phyloP scores from a whole-genome alignment of 2,797 vertebrate species.

The Enteromius unitaeniatus region DNA sequence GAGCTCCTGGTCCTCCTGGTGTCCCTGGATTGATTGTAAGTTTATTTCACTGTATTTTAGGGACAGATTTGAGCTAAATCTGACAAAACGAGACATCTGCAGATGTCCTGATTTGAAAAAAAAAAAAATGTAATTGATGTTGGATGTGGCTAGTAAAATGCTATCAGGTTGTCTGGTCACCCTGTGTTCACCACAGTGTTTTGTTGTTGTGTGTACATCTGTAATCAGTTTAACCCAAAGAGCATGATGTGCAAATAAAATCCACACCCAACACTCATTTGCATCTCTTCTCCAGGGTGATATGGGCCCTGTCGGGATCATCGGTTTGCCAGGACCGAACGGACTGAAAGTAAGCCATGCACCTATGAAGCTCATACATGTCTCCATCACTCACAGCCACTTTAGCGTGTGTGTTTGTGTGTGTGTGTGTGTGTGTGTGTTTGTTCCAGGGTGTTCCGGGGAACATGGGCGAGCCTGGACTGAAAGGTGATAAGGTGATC shows the following conservation, averaged over 20 bases:
- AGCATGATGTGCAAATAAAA: neutral
- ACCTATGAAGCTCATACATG: neutral
- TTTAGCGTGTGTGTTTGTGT: conserved; percentile 41
- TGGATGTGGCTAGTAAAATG: neutral
- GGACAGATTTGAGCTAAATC: neutral
- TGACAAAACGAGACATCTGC: neutral
- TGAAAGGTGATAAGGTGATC: conserved; percentile 99
- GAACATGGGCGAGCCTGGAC: conserved; percentile 97
- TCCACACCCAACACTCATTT: conserved; percentile 25
- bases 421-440: conserved; percentile 62
- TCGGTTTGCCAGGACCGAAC: conserved; percentile 89
- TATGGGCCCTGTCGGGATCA: conserved; percentile 87
- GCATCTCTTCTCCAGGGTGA: conserved; percentile 85
- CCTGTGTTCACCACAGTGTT: neutral
- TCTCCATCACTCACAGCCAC: neutral
- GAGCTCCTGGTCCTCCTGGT: conserved; percentile 92
- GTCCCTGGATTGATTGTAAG: conserved; percentile 96
- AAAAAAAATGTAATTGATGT: neutral
- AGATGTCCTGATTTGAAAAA: neutral
- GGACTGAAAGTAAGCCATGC: conserved; percentile 90
- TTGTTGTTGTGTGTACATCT: neutral
- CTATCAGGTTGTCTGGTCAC: neutral
- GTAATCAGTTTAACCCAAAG: neutral
- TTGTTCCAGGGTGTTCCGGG: conserved; percentile 92
- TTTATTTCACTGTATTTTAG: conserved; percentile 57